Evolutionary conservation across 2,797 vertebrate genomes (phyloP).

Genomic region (Gallinago stenura): DNA sequence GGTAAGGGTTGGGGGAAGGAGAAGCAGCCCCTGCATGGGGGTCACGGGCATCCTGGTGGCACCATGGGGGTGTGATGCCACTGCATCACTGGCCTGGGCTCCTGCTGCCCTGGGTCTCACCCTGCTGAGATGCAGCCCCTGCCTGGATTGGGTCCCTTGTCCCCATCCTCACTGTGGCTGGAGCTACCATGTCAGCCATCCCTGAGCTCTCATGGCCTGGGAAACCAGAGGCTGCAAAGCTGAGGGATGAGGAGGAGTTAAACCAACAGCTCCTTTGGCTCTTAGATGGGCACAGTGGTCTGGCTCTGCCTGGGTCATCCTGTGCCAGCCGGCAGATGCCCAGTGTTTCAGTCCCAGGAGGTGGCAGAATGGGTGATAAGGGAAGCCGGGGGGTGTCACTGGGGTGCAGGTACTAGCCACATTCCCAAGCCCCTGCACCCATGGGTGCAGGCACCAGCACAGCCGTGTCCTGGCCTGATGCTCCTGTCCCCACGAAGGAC

Average conservation of each 20-base stretch:
- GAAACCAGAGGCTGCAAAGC: neutral
- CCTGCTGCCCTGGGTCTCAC: neutral
- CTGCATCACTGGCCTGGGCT: neutral
- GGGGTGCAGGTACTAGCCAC: neutral
- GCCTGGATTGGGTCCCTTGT: neutral
- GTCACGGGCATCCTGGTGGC: neutral
- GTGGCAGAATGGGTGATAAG: neutral
- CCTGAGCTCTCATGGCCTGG: neutral
- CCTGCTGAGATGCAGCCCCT: neutral
- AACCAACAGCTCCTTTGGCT: neutral
- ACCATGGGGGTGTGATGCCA: neutral
- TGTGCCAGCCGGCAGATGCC: neutral
- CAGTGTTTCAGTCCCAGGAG: neutral
- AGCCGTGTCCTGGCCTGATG: neutral
- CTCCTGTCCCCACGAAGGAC: neutral
- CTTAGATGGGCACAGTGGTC: neutral
- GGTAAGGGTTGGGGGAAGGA: neutral
- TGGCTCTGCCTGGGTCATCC: neutral
- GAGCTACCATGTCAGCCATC: neutral
- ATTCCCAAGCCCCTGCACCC: accelerated
- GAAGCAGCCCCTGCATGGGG: neutral
- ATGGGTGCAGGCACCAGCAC: accelerated
- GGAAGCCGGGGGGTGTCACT: too few relatives aligned
- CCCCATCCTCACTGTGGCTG: neutral
- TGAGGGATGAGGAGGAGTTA: neutral